Conservation (phyloP, 2,113 vertebrate genomes). For the Semnornis frantzii region DNA sequence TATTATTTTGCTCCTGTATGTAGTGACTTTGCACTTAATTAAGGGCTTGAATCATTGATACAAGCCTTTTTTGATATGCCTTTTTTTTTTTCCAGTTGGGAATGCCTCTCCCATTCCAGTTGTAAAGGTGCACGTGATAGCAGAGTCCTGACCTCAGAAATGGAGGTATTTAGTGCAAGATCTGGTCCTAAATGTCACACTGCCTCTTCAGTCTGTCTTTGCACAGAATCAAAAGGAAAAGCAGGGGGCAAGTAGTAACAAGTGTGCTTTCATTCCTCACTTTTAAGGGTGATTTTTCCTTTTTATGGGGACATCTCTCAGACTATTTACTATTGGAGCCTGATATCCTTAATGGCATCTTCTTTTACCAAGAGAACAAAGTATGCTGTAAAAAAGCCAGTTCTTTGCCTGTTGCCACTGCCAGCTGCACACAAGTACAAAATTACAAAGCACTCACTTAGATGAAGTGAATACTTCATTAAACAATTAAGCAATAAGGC, state of each 20-base stretch:
- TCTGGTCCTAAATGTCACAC: background rate
- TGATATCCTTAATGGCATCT: slow-evolving; percentile 13
- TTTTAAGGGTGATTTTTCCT: slow-evolving; percentile 7
- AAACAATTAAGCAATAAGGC: slow-evolving; percentile 70
- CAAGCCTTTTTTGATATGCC: background rate
- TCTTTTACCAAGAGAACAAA: slow-evolving; percentile 38
- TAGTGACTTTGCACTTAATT: background rate
- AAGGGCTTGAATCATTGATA: background rate
- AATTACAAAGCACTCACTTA: slow-evolving; percentile 67
- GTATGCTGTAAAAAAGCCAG: slow-evolving; percentile 49
- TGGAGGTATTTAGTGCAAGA: background rate
- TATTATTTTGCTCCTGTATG: background rate
- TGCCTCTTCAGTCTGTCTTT: background rate
- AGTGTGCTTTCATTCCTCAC: background rate
- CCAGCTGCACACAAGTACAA: slow-evolving; percentile 33
- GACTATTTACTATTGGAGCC: background rate
- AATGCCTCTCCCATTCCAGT: background rate
- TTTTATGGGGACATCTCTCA: background rate
- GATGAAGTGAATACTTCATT: slow-evolving; percentile 69
- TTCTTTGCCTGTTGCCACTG: background rate
- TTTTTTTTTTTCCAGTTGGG: background rate
- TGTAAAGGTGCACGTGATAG: background rate
- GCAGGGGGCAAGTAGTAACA: background rate
- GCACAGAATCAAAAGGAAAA: background rate
- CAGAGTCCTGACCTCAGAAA: background rate